phyloP scores from a whole-genome alignment of 2,797 vertebrate species.

The Epinephelus malabaricus region DNA sequence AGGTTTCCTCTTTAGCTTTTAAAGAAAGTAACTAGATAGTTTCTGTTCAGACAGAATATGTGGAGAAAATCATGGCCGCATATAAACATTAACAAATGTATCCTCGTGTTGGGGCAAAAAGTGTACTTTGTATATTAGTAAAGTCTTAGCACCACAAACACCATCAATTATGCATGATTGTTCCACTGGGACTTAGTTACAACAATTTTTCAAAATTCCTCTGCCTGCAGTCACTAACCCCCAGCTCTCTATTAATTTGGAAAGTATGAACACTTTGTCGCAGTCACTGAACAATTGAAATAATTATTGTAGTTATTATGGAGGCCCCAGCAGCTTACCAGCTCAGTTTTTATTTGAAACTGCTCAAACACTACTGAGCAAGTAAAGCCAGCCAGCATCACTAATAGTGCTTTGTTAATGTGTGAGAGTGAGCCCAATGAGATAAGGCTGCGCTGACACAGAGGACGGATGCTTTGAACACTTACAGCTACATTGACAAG shows the following conservation, averaged over 20 bases:
- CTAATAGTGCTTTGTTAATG: constrained; percentile 23
- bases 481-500: neutral
- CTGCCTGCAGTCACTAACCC: constrained; percentile 34
- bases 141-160: constrained; percentile 21
- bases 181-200: constrained; percentile 14
- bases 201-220: constrained; percentile 37
- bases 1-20: constrained; percentile 34
- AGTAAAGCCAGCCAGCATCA: constrained; percentile 26
- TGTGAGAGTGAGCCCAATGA: constrained; percentile 18
- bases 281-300: constrained; percentile 46
- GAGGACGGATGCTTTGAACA: constrained; percentile 19
- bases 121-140: neutral
- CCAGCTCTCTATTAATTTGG: constrained; percentile 32
- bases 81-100: neutral
- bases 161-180: constrained; percentile 40
- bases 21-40: constrained; percentile 18
- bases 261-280: constrained; percentile 37
- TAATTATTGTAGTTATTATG: constrained; percentile 46
- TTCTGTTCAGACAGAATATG: neutral
- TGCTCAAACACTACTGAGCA: constrained; percentile 24
- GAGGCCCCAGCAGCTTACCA: constrained; percentile 8
- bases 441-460: neutral
- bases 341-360: constrained; percentile 34
- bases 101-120: neutral
- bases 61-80: neutral